A percentile compares a stretch with the other conserved stretches of the same genome.
phyloP scores from a whole-genome alignment of 2,888 invertebrate species.

The Caenorhabditis afra region DNA sequence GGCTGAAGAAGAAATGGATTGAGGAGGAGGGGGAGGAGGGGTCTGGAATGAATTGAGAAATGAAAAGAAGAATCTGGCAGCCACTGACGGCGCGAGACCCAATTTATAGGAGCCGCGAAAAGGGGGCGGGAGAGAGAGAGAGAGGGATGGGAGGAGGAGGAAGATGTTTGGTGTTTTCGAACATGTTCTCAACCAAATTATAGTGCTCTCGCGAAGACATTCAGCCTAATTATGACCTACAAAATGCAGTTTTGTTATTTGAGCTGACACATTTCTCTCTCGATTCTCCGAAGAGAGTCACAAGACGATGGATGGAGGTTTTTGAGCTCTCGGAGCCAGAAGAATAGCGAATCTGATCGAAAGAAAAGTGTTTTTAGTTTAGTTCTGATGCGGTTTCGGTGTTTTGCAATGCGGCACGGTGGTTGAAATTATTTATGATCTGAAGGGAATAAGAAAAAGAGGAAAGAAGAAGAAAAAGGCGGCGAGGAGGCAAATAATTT shows the following conservation, averaged over 20 bases:
- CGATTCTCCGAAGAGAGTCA: too few relatives aligned
- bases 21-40: slow-evolving; percentile 19
- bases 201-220: slow-evolving; percentile 11
- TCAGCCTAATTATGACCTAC: slow-evolving; percentile 39
- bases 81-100: slow-evolving; percentile 18
- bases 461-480: slow-evolving; percentile 7
- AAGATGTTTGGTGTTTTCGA: slow-evolving; percentile 57
- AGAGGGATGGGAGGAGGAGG: slow-evolving; percentile 23
- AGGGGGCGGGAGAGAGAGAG: slow-evolving; percentile 38
- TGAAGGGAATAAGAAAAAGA: slow-evolving; percentile 9
- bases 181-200: slow-evolving; percentile 51
- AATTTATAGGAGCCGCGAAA: slow-evolving; percentile 56
- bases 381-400: slow-evolving; percentile 25
- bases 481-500: background rate
- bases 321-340: slow-evolving; percentile 20
- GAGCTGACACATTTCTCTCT: slow-evolving; percentile 4
- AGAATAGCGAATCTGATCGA: slow-evolving; percentile 10
- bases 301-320: slow-evolving; percentile 3
- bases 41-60: slow-evolving; percentile 33
- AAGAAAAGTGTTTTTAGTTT: slow-evolving; percentile 7
- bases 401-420: slow-evolving; percentile 18
- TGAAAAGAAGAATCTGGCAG: slow-evolving; percentile 29
- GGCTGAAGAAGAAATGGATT: slow-evolving; percentile 43
- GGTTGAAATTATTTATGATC: slow-evolving; percentile 49
- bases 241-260: slow-evolving; percentile 43